Percentiles rank a stretch among this genome's conserved stretches.
These are phyloP conservation scores for Mesorhabditis spiculigera DNA, from an alignment of 2,888 invertebrate species.

Conservation along the genomic window DNA sequence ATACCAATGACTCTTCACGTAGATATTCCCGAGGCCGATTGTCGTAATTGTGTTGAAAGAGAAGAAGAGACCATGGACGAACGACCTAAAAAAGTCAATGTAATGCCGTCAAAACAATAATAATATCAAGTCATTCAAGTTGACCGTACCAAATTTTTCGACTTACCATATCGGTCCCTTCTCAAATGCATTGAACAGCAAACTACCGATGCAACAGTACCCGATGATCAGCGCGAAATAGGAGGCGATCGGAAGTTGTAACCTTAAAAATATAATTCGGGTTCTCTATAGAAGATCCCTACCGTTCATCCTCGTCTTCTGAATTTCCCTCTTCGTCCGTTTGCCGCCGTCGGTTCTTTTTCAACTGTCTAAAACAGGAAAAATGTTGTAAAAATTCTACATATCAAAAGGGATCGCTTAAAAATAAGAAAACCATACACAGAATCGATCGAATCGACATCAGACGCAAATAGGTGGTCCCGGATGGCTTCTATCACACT, in stretches of 20 bases:
- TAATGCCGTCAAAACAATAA: too few relatives aligned
- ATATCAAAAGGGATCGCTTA: too few relatives aligned
- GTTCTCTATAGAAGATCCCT: too few relatives aligned
- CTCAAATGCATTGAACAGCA: conserved; percentile 55
- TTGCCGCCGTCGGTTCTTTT: conserved; percentile 31
- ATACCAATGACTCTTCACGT: conserved; percentile 50
- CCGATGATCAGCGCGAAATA: conserved; percentile 58
- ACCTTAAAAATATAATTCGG: too few relatives aligned
- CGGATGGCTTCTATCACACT: conserved; percentile 40
- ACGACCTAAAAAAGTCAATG: too few relatives aligned
- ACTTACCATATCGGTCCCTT: conserved; percentile 56
- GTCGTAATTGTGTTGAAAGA: conserved; percentile 59
- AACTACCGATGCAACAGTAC: conserved; percentile 55
- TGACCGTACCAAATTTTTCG: too few relatives aligned
- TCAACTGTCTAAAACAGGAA: conserved; percentile 50
- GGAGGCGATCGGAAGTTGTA: conserved; percentile 57
- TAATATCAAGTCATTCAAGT: too few relatives aligned
- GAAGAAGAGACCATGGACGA: conserved; percentile 58
- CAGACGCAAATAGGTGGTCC: conserved; percentile 48
- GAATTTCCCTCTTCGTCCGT: conserved; percentile 34
- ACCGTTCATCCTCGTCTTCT: conserved; percentile 42
- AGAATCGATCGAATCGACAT: conserved; percentile 54
- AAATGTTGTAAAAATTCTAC: too few relatives aligned
- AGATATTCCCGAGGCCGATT: conserved; percentile 58
- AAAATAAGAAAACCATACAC: too few relatives aligned